A percentile compares a stretch with the other conserved stretches of the same genome.
Evolutionary conservation across 2,113 vertebrate genomes (phyloP).

Genomic region (Pelodiscus sinensis): DNA sequence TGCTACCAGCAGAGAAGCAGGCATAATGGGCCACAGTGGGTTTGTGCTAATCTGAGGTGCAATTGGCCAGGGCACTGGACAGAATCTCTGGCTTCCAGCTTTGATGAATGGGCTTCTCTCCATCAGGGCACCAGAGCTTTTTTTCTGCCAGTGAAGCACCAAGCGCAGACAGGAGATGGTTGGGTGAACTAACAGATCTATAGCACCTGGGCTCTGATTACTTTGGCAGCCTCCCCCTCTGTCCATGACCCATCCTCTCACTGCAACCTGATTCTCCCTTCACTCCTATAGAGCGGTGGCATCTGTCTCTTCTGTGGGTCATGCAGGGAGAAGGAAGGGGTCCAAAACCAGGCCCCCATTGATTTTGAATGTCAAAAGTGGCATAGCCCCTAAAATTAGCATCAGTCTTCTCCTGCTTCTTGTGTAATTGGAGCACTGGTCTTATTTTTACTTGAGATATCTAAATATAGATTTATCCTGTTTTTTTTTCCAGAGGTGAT

Average conservation of each 20-base stretch:
- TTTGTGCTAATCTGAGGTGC: background rate
- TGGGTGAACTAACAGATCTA: background rate
- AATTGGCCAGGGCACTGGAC: background rate
- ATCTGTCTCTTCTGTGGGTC: background rate
- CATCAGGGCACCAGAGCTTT: background rate
- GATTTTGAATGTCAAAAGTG: background rate
- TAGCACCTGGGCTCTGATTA: background rate
- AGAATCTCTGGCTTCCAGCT: too few relatives aligned
- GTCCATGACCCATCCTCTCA: background rate
- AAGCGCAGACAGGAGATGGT: background rate
- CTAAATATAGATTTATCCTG: background rate
- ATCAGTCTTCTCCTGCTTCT: background rate
- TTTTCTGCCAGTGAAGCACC: background rate
- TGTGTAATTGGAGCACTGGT: background rate
- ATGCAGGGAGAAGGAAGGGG: background rate
- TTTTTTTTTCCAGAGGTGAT: background rate
- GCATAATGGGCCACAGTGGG: background rate
- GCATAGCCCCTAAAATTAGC: background rate
- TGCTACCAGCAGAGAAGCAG: background rate
- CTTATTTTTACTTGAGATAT: background rate
- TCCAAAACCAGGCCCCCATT: background rate
- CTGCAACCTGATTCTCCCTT: background rate
- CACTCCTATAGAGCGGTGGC: background rate
- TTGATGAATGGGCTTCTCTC: background rate
- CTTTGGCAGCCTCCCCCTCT: background rate